Base-by-base conservation (phyloP, 1,140 invertebrate species). In the Eciton burchellii region DNA sequence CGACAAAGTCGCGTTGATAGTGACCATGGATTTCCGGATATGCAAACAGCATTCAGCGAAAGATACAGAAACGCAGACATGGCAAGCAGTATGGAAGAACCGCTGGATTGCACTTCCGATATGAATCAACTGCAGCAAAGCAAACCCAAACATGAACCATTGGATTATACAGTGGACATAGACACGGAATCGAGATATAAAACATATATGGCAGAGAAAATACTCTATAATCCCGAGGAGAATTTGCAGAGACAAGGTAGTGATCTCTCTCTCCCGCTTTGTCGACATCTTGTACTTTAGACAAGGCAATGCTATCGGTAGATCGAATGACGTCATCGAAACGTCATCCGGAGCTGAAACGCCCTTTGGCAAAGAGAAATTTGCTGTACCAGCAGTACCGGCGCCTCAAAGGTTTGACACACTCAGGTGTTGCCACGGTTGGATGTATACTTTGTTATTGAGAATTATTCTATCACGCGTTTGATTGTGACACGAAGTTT, bases 91-190 rank as follows among this genome's bases (percentile, higher is more conserved):
- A 19, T 62, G n/a, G 84, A 88, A 12, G 88, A 92, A 8, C 90
- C 90, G 0, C 71, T 91, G 29, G 89, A 92, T 43, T 92, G 86
- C 26, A 91, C 90, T 9, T 84, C 90, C 0, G 88, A 91, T 16
- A 57, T 88, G 41, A 63, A 45, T 71, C 82, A 83, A 11, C 21
- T 45, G n/a, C 52, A 81, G 49, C 54, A 63, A n/a, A n/a, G n/a
- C n/a, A n/a, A n/a, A 57, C 1, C 79, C 43, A 83, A 87, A 54
- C 82, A 87, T 5, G 87, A 90, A 79, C 85, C 87, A 8, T 19
- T 88, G 24, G 88, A 92, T 83, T 90, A 91, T 70, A 88, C 84
- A 0, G 43, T 84, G 16, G 89, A 85, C 24, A 83, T 79, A n/a
- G 89, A 89, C 35, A 8, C n/a, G 43, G 84, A 88, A 49, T 14